These are phyloP conservation scores for Dryobota labecula DNA, from an alignment of 2,888 invertebrate species.

Conservation along the genomic window DNA sequence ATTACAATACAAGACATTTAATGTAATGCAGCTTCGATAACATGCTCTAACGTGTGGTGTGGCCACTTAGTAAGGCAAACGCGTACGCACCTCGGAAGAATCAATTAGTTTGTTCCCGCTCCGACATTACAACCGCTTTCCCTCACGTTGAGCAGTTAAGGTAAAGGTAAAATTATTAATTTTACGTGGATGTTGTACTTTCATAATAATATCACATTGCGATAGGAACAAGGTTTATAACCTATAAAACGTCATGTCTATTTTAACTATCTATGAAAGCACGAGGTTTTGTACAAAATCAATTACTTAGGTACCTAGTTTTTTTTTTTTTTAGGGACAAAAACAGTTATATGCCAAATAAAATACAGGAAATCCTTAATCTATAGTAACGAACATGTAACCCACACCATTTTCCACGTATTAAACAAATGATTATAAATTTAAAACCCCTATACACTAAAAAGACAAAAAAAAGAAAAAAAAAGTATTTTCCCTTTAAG, in stretches of 20 bases:
- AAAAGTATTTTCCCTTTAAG: no score
- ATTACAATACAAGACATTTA: no score
- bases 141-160: slow-evolving; percentile 13
- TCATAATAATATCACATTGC: slow-evolving; percentile 26
- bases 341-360: no score
- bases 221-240: slow-evolving; percentile 5
- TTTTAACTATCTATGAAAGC: background rate
- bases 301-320: background rate
- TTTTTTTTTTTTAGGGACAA: no score
- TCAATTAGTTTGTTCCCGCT: slow-evolving; percentile 57
- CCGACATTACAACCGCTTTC: slow-evolving; percentile 50
- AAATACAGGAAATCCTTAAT: no score
- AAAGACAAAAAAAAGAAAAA: no score
- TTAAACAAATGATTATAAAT: no score
- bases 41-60: slow-evolving; percentile 26
- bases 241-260: slow-evolving; percentile 12
- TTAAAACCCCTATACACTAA: no score
- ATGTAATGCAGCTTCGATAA: slow-evolving; percentile 47
- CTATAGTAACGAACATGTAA: no score
- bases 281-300: background rate
- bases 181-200: slow-evolving; percentile 40
- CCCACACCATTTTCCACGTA: no score
- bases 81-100: slow-evolving; percentile 57
- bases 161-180: slow-evolving; percentile 46
- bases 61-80: slow-evolving; percentile 55